Conservation (phyloP, 92 coral and sea anemone species). For the Scolanthus callimorphus region DNA sequence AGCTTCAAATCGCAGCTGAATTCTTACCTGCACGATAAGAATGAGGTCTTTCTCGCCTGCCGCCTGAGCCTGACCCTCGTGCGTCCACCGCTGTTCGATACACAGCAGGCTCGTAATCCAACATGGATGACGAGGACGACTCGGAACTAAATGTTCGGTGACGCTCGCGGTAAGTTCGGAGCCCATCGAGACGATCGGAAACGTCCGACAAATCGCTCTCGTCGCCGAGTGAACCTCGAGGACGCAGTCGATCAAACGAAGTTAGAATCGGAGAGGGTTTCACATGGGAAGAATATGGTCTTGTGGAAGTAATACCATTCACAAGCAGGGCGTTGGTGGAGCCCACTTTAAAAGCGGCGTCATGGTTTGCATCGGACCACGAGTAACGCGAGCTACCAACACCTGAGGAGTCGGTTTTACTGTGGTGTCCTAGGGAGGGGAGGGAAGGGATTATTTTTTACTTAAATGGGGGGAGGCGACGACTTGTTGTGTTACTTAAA, state of each 20-base stretch:
- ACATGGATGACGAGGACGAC: constrained; percentile 47
- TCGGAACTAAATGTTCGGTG: constrained; percentile 45
- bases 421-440: too few relatives aligned
- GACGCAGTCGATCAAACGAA: not conserved
- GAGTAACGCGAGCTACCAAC: constrained; percentile 41
- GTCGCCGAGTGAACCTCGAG: constrained; percentile 51
- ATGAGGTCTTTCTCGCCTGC: constrained; percentile 59
- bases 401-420: constrained; percentile 13
- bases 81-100: constrained; percentile 4
- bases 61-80: too few relatives aligned
- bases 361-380: constrained; percentile 30
- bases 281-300: not conserved
- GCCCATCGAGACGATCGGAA: constrained; percentile 10
- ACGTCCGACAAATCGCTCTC: constrained; percentile 49
- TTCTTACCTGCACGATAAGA: constrained; percentile 75
- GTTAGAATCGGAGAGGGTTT: not conserved
- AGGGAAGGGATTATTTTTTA: too few relatives aligned
- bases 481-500: too few relatives aligned
- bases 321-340: not conserved
- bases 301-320: not conserved
- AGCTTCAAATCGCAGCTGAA: too few relatives aligned
- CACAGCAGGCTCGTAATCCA: constrained; percentile 27
- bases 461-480: too few relatives aligned
- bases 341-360: constrained; percentile 17
- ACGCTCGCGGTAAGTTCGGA: constrained; percentile 3